phyloP scores from a whole-genome alignment of 92 coral and sea anemone genomes.

The Siderastrea siderea region DNA sequence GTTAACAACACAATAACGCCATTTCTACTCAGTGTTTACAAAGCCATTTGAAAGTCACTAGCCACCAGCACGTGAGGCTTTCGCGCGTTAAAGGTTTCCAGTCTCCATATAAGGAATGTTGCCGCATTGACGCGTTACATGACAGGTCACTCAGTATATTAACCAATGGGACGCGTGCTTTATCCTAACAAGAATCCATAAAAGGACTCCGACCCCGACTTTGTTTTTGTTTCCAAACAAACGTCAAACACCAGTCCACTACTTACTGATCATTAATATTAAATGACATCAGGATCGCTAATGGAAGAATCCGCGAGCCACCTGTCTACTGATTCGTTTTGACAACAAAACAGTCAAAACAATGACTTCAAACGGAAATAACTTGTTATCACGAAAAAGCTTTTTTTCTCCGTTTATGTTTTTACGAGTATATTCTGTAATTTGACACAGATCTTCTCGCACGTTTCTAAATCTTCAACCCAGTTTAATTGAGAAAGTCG shows the following conservation, averaged over 20 bases:
- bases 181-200: neutral
- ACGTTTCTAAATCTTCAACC: neutral
- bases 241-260: slow-evolving; percentile 35
- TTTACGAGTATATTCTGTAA: neutral
- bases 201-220: neutral
- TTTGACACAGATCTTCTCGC: neutral
- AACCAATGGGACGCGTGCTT: slow-evolving; percentile 22
- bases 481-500: neutral
- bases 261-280: slow-evolving; percentile 37
- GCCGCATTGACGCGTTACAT: neutral
- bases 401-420: neutral
- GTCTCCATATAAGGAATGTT: slow-evolving; percentile 5
- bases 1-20: neutral
- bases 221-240: neutral
- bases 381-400: neutral
- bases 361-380: neutral
- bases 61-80: slow-evolving; percentile 17
- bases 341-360: slow-evolving; percentile 17
- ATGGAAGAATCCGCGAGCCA: slow-evolving; percentile 26
- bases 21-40: neutral
- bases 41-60: slow-evolving; percentile 34
- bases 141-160: slow-evolving; percentile 11
- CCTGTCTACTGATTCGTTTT: slow-evolving; percentile 4
- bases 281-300: slow-evolving; percentile 31
- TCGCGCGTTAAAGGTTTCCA: slow-evolving; percentile 2